Evolutionary conservation across 2,113 vertebrate genomes (phyloP), one percentile per base, ranked within the genome.

Genomic region (Trochalopteron elliotii): DNA sequence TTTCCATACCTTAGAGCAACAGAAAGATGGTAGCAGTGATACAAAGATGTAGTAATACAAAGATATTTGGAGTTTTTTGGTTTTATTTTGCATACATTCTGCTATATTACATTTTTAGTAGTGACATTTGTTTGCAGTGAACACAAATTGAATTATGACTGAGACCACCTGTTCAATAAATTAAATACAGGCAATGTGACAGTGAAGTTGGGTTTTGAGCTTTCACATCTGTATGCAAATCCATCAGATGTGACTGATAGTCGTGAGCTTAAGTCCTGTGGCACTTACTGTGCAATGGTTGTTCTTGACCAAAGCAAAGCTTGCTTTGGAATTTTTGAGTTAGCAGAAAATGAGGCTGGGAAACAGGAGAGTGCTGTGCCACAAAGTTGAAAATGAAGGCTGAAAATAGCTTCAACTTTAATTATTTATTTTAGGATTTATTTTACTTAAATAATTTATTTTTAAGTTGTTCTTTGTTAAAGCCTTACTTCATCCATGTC

Each of bases 281-380:
- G 23, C 18, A 11, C 27, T 92, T 75, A 15, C 0, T 6, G 0
- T 75, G 25, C 39, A 71, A 0, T n/a, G 18, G 15, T 45, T 42
- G 25, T n/a, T 71, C 45, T 72, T 68, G 44, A 45, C 27, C 47
- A 61, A 71, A 94, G 67, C 16, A 76, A 69, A 37, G 24, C 27
- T 75, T 72, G 25, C 33, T 49, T 49, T 71, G 63, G 45, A 69
- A 35, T 71, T 75, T n/a, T 50, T 78, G 40, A 45, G 11, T 75
- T 89, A 57, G 45, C 0, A 3, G n/a, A 82, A 50, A 55, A 30
- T 25, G 8, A 50, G 70, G 4, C 50, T 44, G 35, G 31, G 30
- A 82, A 61, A 22, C 2, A 3, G 15, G 55, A 18, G 57, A 68
- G 13, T 68, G 28, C 24, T 39, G 4, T 78, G 39, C 60, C 24